These are phyloP conservation scores for Melanophora roralis DNA, from an alignment of 2,888 invertebrate species.

Conservation along the genomic window DNA sequence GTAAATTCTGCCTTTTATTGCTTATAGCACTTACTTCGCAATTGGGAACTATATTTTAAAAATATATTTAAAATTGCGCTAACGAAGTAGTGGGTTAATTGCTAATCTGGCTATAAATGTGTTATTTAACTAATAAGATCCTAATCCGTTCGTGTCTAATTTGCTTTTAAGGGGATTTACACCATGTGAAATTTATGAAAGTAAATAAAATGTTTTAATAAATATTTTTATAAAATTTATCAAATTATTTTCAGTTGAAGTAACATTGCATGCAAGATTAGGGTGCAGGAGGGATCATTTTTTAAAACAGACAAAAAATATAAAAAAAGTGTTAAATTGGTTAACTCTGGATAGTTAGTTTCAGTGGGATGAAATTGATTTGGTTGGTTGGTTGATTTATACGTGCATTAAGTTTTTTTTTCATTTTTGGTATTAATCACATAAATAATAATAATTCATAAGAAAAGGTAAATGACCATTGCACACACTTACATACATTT, in stretches of 20 bases:
- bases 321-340: conserved; percentile 37
- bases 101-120: no score
- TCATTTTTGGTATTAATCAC: conserved; percentile 10
- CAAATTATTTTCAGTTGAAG: neutral
- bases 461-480: conserved; percentile 29
- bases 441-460: conserved; percentile 25
- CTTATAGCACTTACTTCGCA: no score
- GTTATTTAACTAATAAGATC: no score
- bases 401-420: conserved; percentile 24
- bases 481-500: conserved; percentile 20
- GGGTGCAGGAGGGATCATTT: conserved; percentile 1
- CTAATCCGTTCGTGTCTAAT: no score
- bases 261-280: conserved; percentile 5
- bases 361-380: neutral
- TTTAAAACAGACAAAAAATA: conserved; percentile 30
- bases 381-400: conserved; percentile 32
- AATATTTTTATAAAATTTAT: conserved; percentile 11
- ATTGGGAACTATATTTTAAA: no score
- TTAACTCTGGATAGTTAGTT: conserved; percentile 22
- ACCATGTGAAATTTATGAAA: no score
- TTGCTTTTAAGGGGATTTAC: no score
- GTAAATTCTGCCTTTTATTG: no score
- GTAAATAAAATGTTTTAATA: conserved; percentile 29
- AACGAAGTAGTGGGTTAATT: no score
- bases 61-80: no score